These are phyloP conservation scores for Pollenia angustigena DNA, from an alignment of 2,888 invertebrate species.

Conservation along the genomic window DNA sequence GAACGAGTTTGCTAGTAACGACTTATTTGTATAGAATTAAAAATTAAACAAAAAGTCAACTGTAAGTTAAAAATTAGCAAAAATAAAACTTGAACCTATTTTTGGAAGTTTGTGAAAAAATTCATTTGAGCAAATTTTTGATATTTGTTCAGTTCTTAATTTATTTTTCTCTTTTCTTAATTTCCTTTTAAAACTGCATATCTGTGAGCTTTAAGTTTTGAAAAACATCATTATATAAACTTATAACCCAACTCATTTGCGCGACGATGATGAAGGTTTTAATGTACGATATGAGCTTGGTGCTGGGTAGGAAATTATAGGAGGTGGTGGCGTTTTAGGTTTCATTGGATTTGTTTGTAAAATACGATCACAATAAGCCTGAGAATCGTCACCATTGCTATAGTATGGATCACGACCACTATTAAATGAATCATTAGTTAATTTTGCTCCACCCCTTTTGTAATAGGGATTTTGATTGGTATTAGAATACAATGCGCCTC, in stretches of 20 bases:
- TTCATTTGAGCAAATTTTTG: no score
- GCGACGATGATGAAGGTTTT: neutral
- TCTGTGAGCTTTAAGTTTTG: no score
- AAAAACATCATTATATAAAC: no score
- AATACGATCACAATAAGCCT: conserved; percentile 3
- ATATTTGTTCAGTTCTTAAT: no score
- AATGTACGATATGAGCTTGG: conserved; percentile 30
- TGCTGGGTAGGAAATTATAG: conserved; percentile 62
- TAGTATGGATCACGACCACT: conserved; percentile 9
- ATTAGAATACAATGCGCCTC: neutral
- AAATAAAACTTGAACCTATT: no score
- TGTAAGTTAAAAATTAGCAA: no score
- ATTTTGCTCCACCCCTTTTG: neutral
- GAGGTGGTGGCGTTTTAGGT: conserved; percentile 45
- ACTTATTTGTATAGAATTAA: no score
- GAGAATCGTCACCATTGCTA: neutral
- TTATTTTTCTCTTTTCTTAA: neutral
- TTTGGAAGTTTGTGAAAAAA: no score
- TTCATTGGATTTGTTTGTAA: neutral
- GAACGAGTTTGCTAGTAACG: no score
- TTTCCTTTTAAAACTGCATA: neutral
- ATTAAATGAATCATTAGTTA: conserved; percentile 19
- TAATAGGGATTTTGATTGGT: conserved; percentile 27
- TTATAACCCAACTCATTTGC: neutral
- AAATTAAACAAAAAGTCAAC: no score